These are phyloP conservation scores for Acromyrmex charruanus DNA, from an alignment of 1,140 invertebrate genomes.

Conservation along the genomic window DNA sequence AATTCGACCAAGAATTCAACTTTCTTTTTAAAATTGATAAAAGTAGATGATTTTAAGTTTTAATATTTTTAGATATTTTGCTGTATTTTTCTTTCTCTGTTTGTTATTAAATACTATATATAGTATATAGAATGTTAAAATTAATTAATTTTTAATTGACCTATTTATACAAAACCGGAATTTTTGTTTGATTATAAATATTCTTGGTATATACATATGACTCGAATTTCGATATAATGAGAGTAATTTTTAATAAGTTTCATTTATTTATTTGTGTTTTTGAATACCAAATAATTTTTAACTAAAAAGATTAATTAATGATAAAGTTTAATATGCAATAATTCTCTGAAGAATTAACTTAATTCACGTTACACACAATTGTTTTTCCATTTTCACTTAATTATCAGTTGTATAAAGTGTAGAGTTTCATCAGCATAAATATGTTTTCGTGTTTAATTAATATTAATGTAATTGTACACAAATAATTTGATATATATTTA, in stretches of 20 bases:
- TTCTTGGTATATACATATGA: background rate
- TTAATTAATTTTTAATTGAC: background rate
- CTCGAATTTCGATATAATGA: background rate
- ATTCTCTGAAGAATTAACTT: background rate
- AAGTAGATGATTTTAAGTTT: background rate
- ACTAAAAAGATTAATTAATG: background rate
- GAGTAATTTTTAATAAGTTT: background rate
- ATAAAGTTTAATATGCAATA: background rate
- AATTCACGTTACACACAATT: background rate
- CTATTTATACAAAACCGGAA: background rate
- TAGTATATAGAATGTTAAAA: background rate
- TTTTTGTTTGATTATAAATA: background rate
- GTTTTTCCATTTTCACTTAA: conserved; percentile 6
- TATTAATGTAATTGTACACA: background rate
- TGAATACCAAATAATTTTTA: background rate
- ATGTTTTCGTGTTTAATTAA: conserved; percentile 6
- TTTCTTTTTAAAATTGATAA: background rate
- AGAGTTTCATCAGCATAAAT: background rate
- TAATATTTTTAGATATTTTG: background rate
- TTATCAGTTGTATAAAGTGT: background rate
- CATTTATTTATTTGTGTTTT: conserved; percentile 7
- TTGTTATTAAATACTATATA: background rate
- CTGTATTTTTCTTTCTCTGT: background rate
- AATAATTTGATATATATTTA: conserved; percentile 27
- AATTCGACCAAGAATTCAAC: background rate